Conservation (phyloP, 2,888 invertebrate genomes). For the Venustoraphidia nigricollis region DNA sequence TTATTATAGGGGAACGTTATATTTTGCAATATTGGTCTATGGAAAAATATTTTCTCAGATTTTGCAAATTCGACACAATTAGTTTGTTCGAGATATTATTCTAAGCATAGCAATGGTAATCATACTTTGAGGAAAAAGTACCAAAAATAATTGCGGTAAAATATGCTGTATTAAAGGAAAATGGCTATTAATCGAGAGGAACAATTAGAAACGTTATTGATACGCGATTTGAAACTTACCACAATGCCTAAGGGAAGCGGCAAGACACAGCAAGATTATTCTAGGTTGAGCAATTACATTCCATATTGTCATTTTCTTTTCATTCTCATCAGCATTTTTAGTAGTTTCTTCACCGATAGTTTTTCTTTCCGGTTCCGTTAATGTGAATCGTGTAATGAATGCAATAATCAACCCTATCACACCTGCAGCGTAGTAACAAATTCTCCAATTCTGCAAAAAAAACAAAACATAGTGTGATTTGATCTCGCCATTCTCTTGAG, state of each 20-base stretch:
- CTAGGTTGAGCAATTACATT: constrained; percentile 62
- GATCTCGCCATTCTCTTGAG: too few relatives aligned
- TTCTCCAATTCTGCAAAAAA: constrained; percentile 55
- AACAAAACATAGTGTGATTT: not conserved
- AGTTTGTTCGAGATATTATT: too few relatives aligned
- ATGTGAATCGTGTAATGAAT: constrained; percentile 53
- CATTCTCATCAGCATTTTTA: constrained; percentile 18
- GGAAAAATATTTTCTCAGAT: too few relatives aligned
- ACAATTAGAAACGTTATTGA: too few relatives aligned
- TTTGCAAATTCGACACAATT: too few relatives aligned
- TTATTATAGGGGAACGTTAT: too few relatives aligned
- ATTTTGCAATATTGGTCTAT: too few relatives aligned
- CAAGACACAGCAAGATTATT: constrained; percentile 62
- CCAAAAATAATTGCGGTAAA: too few relatives aligned
- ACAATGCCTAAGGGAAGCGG: constrained; percentile 79
- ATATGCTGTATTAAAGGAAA: too few relatives aligned
- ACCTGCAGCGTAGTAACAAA: constrained; percentile 69
- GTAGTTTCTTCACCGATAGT: constrained; percentile 47
- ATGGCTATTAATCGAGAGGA: too few relatives aligned
- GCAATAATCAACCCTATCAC: constrained; percentile 58
- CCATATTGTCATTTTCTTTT: constrained; percentile 46
- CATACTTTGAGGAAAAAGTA: too few relatives aligned
- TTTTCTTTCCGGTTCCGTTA: constrained; percentile 60
- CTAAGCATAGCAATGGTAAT: too few relatives aligned
- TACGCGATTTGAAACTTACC: constrained; percentile 31